Evolutionary conservation across 2,797 vertebrate species (phyloP).

Genomic region (Acrossocheilus fasciatus): DNA sequence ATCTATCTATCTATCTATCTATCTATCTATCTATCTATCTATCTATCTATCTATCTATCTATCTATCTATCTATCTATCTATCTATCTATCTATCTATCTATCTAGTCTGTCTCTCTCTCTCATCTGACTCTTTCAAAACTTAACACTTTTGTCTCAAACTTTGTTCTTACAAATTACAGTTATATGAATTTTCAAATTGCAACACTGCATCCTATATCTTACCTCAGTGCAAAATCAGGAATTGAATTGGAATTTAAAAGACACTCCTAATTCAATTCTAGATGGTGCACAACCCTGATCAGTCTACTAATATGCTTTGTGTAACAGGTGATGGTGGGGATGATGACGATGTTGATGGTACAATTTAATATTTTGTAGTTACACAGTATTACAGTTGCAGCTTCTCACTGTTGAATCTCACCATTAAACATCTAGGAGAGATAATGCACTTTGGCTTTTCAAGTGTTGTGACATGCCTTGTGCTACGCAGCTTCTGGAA

Average conservation of each 20-base stretch:
- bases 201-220: background rate
- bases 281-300: background rate
- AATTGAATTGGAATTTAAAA: background rate
- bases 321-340: background rate
- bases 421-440: conserved; percentile 7
- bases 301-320: background rate
- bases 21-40: too few relatives aligned
- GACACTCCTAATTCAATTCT: background rate
- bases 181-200: background rate
- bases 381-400: background rate
- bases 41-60: too few relatives aligned
- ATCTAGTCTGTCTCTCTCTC: too few relatives aligned
- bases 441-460: conserved; percentile 7
- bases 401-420: background rate
- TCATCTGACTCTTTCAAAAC: too few relatives aligned
- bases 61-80: too few relatives aligned
- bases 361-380: background rate
- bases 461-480: conserved; percentile 30
- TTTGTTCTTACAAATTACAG: too few relatives aligned
- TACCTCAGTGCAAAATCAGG: background rate
- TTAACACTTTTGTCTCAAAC: too few relatives aligned
- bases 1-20: too few relatives aligned
- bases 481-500: conserved; percentile 29
- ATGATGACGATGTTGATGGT: background rate
- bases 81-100: too few relatives aligned